Evolutionary conservation across 2,797 vertebrate genomes (phyloP).

Genomic region (Amblyraja radiata): DNA sequence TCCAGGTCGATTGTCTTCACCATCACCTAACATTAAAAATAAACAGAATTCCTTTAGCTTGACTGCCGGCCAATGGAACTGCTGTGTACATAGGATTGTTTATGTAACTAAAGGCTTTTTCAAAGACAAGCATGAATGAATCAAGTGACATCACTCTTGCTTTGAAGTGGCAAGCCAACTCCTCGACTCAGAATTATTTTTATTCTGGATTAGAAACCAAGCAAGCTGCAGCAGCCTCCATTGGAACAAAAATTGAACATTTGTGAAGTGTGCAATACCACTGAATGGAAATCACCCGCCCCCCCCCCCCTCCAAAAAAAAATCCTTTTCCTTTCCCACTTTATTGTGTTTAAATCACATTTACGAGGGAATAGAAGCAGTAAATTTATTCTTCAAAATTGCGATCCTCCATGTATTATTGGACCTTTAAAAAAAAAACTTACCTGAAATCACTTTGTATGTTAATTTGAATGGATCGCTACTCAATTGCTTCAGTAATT

Average conservation of each 20-base stretch:
- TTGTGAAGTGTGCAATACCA: not conserved
- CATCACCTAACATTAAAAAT: constrained; percentile 66
- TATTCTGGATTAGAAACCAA: not conserved
- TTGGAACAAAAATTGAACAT: not conserved
- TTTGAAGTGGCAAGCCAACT: not conserved
- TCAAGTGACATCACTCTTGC: not conserved
- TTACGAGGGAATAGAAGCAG: not conserved
- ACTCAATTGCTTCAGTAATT: not conserved
- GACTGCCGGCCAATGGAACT: not conserved
- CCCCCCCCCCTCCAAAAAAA: not conserved
- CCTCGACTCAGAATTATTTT: not conserved
- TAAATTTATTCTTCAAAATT: not conserved
- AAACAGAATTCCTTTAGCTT: constrained; percentile 26
- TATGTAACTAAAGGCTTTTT: not conserved
- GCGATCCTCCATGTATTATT: not conserved
- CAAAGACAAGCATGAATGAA: not conserved
- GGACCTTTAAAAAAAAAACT: not conserved
- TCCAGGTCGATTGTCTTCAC: constrained; percentile 89
- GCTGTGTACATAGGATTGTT: not conserved
- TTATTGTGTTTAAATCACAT: not conserved
- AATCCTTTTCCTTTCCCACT: not conserved
- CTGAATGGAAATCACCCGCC: not conserved
- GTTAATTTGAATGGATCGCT: not conserved
- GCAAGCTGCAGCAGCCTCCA: not conserved
- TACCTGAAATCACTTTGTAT: not conserved